These are phyloP conservation scores for Phrynosoma blainvillii DNA, from an alignment of 2,113 vertebrate genomes.

Conservation along the genomic window DNA sequence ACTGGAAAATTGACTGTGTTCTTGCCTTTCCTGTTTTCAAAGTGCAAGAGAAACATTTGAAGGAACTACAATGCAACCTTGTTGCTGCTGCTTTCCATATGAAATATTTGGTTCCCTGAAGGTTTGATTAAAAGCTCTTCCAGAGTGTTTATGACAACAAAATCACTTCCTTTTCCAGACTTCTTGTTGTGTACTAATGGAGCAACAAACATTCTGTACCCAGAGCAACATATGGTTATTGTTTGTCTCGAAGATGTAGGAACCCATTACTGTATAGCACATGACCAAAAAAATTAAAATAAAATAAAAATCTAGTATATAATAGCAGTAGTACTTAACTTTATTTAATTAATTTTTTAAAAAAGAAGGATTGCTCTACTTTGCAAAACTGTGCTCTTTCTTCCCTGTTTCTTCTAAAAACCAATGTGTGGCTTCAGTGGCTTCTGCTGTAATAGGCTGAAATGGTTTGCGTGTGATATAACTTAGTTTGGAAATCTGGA, in stretches of 20 bases:
- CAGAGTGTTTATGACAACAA: not conserved
- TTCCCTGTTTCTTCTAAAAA: conserved; percentile 28
- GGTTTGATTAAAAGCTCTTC: conserved; percentile 34
- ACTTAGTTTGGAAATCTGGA: conserved; percentile 75
- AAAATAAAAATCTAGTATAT: conserved; percentile 60
- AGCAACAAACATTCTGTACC: conserved; percentile 68
- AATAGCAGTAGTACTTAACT: conserved; percentile 58
- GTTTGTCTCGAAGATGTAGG: conserved; percentile 69
- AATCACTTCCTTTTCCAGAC: conserved; percentile 2
- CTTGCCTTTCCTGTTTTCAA: not conserved
- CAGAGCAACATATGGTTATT: conserved; percentile 72
- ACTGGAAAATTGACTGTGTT: rapidly evolving
- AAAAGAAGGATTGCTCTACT: conserved; percentile 57
- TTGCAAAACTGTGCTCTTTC: conserved; percentile 51
- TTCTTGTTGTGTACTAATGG: conserved; percentile 56
- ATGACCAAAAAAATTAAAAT: conserved; percentile 40
- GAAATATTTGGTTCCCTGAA: not conserved
- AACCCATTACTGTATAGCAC: conserved; percentile 61
- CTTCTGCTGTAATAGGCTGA: conserved; percentile 56
- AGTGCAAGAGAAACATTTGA: not conserved
- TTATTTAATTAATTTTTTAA: conserved; percentile 61
- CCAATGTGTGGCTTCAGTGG: conserved; percentile 65
- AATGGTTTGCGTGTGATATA: conserved; percentile 70
- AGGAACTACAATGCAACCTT: not conserved
- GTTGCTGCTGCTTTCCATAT: not conserved